Base-by-base conservation (phyloP, 2,797 vertebrate genomes). In the Scolopax bukidnonensis region DNA sequence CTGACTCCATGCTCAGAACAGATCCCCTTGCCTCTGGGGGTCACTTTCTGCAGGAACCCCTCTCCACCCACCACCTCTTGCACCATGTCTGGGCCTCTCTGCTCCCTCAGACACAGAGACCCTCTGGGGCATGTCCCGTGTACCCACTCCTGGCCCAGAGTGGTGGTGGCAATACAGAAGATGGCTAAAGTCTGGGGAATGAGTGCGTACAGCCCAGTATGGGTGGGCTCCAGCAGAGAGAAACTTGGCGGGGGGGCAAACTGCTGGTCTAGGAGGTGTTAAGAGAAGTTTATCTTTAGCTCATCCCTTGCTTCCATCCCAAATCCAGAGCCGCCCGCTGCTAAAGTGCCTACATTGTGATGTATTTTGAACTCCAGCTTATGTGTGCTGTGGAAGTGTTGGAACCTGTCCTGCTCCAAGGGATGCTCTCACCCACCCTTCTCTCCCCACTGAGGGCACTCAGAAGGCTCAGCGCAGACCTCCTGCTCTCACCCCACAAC, bases 121-220 rank as follows among this genome's bases (percentile, higher is more conserved):
- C 32, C 8, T 1, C 45, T 51, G 57, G 30, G 47, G 1, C 30
- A 18, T 0, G 0, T 43, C 54, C 56, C 2, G 0, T 45, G 47
- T 53, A 74, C 25, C 63, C 10, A 2, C 25, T 79, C 15, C 68
- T 5, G 2, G 16, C n/a, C 8, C 4, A 6, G 33, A 40, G 16
- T 11, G 30, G 45, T 3, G 5, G 11, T 16, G 45, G 32, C 36
- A 57, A n/a, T 14, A 36, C 27, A 28, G 68, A 60, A 60, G 50
- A 41, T 27, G 40, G 33, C 36, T 32, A 16, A 73, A 48, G 32
- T 50, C 36, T 65, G 17, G 24, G 36, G 30, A 12, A 18, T 23
- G 51, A 17, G 4, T 19, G 3, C 9, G n/a, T 33, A 7, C 33
- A 38, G 33, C 27, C 43, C 16, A 20, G 40, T 20, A 50, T 3